Percentiles rank a stretch among this genome's conserved stretches.
Evolutionary conservation across 1,140 invertebrate species (phyloP).

Genomic region (Pseudomyrmex cubaensis): DNA sequence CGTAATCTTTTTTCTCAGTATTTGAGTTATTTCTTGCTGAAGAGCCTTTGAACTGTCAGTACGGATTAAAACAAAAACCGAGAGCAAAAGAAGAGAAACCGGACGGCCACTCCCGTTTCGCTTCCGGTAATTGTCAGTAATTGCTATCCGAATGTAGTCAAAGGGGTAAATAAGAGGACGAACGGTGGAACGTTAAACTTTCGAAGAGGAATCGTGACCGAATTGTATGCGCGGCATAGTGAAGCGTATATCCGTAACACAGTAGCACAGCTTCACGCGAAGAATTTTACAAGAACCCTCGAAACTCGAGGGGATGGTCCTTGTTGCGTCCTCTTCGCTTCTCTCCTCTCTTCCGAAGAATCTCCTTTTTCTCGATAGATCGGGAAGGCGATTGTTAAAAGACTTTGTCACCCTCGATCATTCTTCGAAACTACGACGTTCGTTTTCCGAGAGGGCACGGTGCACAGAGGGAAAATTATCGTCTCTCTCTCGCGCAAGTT

Average conservation of each 20-base stretch:
- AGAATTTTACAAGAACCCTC: slow-evolving; percentile 59
- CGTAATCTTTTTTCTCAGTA: not conserved
- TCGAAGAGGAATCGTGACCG: slow-evolving; percentile 16
- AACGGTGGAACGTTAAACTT: not conserved
- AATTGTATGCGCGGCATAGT: slow-evolving; percentile 41
- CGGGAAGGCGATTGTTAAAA: slow-evolving; percentile 45
- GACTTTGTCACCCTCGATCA: slow-evolving; percentile 23
- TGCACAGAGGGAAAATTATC: slow-evolving; percentile 39
- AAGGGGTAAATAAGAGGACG: slow-evolving; percentile 13
- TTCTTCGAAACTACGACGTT: not conserved
- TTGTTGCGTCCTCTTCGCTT: not conserved
- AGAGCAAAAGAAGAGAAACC: not conserved
- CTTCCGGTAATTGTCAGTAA: slow-evolving; percentile 51
- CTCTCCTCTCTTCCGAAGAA: not conserved
- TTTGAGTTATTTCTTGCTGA: not conserved
- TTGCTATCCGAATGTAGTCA: slow-evolving; percentile 45
- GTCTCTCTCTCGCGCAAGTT: slow-evolving; percentile 41
- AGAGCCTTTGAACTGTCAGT: slow-evolving; percentile 10
- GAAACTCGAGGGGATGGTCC: slow-evolving; percentile 49
- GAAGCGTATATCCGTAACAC: slow-evolving; percentile 32
- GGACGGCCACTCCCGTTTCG: slow-evolving; percentile 1
- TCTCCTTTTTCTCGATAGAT: slow-evolving; percentile 12
- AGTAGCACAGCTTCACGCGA: slow-evolving; percentile 29
- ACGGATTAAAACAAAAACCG: not conserved
- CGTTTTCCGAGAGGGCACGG: slow-evolving; percentile 1